Evolutionary conservation across 2,113 vertebrate species (phyloP).

Genomic region (Gallinago media): DNA sequence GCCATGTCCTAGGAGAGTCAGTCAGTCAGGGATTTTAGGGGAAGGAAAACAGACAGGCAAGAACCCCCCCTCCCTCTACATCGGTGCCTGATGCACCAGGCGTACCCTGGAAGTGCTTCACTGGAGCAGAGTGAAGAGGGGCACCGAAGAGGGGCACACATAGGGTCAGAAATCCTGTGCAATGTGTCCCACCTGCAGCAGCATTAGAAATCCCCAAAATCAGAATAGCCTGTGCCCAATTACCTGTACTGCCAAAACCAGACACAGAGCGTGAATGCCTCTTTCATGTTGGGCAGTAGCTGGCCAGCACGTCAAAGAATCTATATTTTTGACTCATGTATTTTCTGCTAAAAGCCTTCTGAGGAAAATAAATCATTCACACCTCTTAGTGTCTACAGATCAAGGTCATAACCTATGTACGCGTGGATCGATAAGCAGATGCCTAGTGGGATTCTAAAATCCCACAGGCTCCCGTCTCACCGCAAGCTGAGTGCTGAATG

Average conservation of each 20-base stretch:
- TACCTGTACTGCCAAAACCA: not conserved
- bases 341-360: not conserved
- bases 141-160: not conserved
- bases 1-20: not conserved
- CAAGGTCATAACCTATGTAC: not conserved
- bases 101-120: not conserved
- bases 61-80: fast-evolving
- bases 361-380: not conserved
- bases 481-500: fast-evolving
- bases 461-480: not conserved
- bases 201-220: not conserved
- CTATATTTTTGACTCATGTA: not conserved
- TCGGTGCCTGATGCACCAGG: not conserved
- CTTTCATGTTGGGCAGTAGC: not conserved
- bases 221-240: not conserved
- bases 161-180: not conserved
- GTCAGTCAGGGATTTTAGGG: not conserved
- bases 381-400: not conserved
- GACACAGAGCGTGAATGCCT: not conserved
- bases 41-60: not conserved
- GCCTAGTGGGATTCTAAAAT: not conserved
- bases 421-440: not conserved
- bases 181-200: not conserved
- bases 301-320: not conserved
- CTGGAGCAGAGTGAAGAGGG: not conserved